Evolutionary conservation across 2,113 vertebrate genomes (phyloP).

Genomic region (Crotophaga sulcirostris): DNA sequence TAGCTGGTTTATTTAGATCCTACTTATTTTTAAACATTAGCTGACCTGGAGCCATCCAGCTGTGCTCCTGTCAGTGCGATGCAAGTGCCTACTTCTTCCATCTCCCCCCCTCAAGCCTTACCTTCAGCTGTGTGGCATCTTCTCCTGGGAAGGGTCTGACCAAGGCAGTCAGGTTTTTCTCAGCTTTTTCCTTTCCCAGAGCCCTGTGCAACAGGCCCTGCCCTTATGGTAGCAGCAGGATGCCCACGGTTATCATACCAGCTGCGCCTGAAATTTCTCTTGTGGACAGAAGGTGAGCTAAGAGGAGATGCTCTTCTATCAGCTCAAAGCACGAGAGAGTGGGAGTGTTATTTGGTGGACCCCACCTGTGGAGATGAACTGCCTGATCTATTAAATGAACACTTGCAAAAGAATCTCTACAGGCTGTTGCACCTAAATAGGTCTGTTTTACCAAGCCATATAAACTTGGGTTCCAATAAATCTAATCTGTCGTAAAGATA

Average conservation of each 20-base stretch:
- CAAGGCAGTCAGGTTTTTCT: neutral
- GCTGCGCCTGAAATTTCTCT: neutral
- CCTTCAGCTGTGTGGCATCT: neutral
- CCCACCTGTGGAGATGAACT: neutral
- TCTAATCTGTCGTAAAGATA: constrained; percentile 27
- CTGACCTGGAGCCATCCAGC: constrained; percentile 2
- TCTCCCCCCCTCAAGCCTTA: neutral
- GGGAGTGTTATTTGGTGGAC: neutral
- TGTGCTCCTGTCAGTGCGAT: accelerated
- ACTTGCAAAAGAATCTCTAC: neutral
- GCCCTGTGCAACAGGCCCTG: neutral
- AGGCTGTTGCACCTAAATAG: neutral
- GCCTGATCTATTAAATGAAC: neutral
- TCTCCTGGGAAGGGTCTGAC: neutral
- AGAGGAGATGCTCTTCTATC: neutral
- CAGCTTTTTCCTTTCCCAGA: neutral
- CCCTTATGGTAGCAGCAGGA: neutral
- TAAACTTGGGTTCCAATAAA: constrained; percentile 27
- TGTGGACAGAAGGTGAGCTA: neutral
- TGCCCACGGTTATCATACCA: neutral
- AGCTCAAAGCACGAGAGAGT: neutral
- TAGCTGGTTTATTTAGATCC: neutral
- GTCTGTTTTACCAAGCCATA: neutral
- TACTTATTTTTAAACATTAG: neutral
- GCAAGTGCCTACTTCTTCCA: neutral